Base-by-base conservation (phyloP, 2,888 invertebrate species). In the Heliconius cydno region DNA sequence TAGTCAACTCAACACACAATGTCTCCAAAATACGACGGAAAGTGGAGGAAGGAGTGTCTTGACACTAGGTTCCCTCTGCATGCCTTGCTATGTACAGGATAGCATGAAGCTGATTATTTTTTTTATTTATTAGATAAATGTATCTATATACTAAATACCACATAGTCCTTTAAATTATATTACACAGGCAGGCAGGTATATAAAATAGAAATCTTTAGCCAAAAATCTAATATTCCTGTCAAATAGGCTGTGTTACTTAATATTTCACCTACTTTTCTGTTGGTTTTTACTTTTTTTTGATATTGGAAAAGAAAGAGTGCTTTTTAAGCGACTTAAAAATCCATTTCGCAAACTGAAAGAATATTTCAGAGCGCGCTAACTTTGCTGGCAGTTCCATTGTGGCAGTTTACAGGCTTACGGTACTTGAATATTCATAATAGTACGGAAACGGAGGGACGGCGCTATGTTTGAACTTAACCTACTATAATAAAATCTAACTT, bases 281-380 rank as follows among this genome's bases (percentile, higher is more conserved):
- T n/a, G 57, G 34, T 76, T 70, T 76, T 60, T 70, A 28, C 66
- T 30, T 25, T 70, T 75, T 75, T 80, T 71, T 78, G 72, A 79
- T 80, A 79, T 78, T 75, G 79, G 77, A 77, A 77, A 79, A 75
- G 67, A 77, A 80, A 79, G 25, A 52, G 76, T 72, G 71, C 77
- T 79, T 77, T 66, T 67, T 80, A 72, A 79, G 79, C 80, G 82
- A 82, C 80, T 82, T 82, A 80, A 82, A 80, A 82, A 77, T 80
- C 75, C 80, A 80, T 75, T 77, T 82, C 76, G 80, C 79, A 79
- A 82, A 82, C 80, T 82, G 71, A 77, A 80, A 80, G 79, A 79
- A 80, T 78, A 80, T 80, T 82, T 72, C 60, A 70, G 67, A 75
- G 80, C 73, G 63, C 77, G 75, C 70, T 80, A 82, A 82, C 79